Conservation (phyloP, 2,113 vertebrate genomes). For the Boulengeromyrus knoepffleri region DNA sequence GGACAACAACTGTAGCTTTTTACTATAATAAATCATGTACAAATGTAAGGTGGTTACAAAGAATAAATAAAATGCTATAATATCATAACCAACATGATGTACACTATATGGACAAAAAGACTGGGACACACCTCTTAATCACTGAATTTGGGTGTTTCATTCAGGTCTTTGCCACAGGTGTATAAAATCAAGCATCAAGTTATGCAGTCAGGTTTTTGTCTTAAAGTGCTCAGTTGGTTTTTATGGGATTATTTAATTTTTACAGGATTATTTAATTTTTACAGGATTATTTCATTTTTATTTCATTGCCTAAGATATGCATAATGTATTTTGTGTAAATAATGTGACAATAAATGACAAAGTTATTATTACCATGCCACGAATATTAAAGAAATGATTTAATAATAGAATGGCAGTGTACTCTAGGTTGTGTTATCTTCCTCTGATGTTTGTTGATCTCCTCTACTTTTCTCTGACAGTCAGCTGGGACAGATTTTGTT, state of each 20-base stretch:
- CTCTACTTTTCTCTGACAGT: background rate
- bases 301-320: background rate
- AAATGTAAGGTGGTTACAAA: background rate
- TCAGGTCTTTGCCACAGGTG: background rate
- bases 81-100: background rate
- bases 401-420: background rate
- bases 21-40: background rate
- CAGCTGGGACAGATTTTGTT: background rate
- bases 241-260: background rate
- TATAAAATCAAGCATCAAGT: background rate
- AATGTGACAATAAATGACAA: background rate
- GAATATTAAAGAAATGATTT: background rate
- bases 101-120: background rate
- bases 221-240: background rate
- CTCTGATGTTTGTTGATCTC: background rate
- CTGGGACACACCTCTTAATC: background rate
- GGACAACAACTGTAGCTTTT: background rate
- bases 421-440: background rate
- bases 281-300: background rate
- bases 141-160: background rate
- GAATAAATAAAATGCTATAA: background rate
- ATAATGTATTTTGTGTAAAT: background rate
- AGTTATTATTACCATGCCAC: background rate
- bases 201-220: background rate
- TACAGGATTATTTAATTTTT: background rate